Conservation (phyloP, 2,797 vertebrate genomes). For the Agapornis canus region DNA sequence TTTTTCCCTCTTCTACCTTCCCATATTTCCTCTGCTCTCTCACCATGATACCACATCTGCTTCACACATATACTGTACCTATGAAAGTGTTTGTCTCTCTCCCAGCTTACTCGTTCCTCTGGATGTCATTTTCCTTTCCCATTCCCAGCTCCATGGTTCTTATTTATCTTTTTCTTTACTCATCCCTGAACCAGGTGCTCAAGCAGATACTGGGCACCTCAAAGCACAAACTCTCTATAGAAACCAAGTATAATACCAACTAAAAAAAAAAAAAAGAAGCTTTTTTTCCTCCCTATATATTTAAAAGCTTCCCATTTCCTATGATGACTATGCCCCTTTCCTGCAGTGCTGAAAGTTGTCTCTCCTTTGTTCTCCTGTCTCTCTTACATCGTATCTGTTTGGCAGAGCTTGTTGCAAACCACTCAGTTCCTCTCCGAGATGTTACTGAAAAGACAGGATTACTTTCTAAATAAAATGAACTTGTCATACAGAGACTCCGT, state of each 20-base stretch:
- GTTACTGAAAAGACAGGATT: background rate
- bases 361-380: background rate
- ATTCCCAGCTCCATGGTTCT: background rate
- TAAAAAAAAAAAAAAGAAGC: background rate
- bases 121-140: background rate
- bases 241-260: background rate
- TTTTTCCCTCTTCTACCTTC: background rate
- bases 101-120: background rate
- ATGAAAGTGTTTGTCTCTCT: background rate
- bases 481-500: background rate
- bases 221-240: background rate
- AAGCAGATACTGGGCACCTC: background rate
- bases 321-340: background rate
- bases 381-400: background rate
- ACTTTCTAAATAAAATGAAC: background rate
- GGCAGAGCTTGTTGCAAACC: background rate
- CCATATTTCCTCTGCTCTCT: background rate
- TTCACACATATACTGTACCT: background rate
- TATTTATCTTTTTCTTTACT: background rate
- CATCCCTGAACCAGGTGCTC: background rate
- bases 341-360: background rate
- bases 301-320: background rate
- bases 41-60: constrained; percentile 12
- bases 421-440: background rate
- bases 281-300: fast-evolving